Evolutionary conservation across 2,797 vertebrate genomes (phyloP).

Genomic region (Manis pentadactyla): DNA sequence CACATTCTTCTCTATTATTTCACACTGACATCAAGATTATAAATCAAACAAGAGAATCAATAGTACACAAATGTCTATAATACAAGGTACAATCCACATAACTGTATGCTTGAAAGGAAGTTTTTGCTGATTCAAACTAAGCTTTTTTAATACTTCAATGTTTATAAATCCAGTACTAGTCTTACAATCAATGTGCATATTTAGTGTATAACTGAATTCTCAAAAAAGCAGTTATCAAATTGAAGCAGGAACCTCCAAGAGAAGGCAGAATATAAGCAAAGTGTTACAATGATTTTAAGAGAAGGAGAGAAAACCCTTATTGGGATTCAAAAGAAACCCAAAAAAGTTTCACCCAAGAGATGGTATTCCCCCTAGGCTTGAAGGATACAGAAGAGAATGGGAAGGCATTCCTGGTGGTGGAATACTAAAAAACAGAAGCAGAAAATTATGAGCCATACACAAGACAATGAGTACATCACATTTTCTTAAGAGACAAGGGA

Average conservation of each 20-base stretch:
- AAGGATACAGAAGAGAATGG: background rate
- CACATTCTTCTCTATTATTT: background rate
- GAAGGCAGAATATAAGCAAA: conserved; percentile 19
- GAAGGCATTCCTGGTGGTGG: background rate
- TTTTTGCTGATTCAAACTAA: conserved; percentile 1
- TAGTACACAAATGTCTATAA: background rate
- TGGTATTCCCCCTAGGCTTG: background rate
- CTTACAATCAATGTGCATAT: background rate
- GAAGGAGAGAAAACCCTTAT: background rate
- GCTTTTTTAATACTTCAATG: background rate
- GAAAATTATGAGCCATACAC: background rate
- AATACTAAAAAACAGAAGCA: background rate
- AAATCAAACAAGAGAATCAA: background rate
- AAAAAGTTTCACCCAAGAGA: background rate
- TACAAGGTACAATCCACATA: background rate
- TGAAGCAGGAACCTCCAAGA: background rate
- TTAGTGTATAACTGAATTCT: background rate
- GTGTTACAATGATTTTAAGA: background rate
- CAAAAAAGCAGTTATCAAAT: background rate
- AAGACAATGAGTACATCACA: background rate
- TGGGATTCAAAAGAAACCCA: background rate
- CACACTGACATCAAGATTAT: background rate
- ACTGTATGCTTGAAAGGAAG: background rate
- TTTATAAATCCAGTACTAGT: background rate
- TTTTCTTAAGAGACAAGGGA: background rate